A percentile compares a stretch with the other conserved stretches of the same genome.
Conservation (phyloP, 2,113 vertebrate species). For the Ciconia maguari region DNA sequence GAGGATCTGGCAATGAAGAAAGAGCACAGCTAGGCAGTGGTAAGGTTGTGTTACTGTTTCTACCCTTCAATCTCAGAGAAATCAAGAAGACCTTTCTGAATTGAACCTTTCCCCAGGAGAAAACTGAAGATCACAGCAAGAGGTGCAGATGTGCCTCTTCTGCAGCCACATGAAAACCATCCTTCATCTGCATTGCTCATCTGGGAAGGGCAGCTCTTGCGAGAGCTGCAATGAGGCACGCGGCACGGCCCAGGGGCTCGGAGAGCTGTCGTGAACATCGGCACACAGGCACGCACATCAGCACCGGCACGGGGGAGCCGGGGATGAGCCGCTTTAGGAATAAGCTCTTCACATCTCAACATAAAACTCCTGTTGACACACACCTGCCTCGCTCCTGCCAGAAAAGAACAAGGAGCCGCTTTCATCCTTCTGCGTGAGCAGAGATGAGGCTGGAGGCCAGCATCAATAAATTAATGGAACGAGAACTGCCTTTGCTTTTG, state of each 20-base stretch:
- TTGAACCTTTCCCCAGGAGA: background rate
- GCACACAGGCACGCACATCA: background rate
- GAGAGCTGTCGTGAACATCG: rapidly evolving
- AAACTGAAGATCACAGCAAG: background rate
- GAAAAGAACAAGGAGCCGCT: background rate
- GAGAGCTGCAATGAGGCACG: background rate
- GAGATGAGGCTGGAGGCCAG: conserved; percentile 7
- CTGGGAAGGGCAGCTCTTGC: background rate
- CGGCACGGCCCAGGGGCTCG: rapidly evolving
- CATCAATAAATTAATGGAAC: background rate
- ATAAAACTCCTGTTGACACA: background rate
- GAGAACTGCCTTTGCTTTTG: background rate
- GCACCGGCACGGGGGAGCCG: rapidly evolving
- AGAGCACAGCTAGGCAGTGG: background rate
- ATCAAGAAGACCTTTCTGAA: background rate
- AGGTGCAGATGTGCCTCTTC: background rate
- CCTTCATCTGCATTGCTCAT: background rate
- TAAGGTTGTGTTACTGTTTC: background rate
- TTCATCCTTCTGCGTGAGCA: background rate
- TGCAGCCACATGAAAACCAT: background rate
- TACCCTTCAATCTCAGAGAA: background rate
- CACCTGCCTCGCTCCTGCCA: background rate
- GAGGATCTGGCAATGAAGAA: background rate
- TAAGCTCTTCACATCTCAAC: background rate
- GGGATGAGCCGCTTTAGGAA: background rate